phyloP scores from a whole-genome alignment of 2,113 vertebrate species.

The Sinosuthora webbiana region DNA sequence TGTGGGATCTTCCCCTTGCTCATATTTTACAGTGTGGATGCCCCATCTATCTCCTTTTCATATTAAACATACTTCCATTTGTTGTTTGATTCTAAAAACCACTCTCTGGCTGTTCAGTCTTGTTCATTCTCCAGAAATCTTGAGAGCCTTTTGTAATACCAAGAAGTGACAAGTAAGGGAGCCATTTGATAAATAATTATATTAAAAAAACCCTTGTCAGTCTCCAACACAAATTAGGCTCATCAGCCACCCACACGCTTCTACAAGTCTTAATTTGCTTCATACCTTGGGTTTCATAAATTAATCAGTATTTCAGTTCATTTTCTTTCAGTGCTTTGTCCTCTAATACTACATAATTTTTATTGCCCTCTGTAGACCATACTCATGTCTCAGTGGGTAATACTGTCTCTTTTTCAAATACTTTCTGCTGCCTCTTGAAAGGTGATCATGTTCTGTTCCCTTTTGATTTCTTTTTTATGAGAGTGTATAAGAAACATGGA shows the following conservation, averaged over 20 bases:
- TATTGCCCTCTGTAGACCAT: background rate
- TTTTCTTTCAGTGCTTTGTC: background rate
- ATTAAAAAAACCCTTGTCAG: background rate
- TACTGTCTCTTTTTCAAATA: background rate
- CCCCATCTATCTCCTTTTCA: background rate
- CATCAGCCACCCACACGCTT: background rate
- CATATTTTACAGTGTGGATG: background rate
- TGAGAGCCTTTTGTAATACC: background rate
- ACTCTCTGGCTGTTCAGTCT: background rate
- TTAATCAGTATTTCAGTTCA: background rate
- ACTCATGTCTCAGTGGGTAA: background rate
- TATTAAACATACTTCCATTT: background rate
- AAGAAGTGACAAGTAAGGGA: slow-evolving; percentile 12
- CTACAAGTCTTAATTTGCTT: background rate
- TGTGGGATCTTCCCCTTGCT: background rate
- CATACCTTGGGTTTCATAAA: background rate
- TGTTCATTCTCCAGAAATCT: background rate
- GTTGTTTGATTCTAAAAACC: background rate
- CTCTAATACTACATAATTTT: background rate
- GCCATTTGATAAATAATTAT: background rate
- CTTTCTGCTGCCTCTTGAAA: background rate
- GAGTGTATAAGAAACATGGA: background rate
- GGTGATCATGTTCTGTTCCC: background rate
- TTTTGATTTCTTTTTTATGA: background rate
- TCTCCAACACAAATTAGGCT: background rate